Percentiles rank a stretch among this genome's conserved stretches.
Conservation (phyloP, 1,140 invertebrate genomes). For the Ericerus pela region DNA sequence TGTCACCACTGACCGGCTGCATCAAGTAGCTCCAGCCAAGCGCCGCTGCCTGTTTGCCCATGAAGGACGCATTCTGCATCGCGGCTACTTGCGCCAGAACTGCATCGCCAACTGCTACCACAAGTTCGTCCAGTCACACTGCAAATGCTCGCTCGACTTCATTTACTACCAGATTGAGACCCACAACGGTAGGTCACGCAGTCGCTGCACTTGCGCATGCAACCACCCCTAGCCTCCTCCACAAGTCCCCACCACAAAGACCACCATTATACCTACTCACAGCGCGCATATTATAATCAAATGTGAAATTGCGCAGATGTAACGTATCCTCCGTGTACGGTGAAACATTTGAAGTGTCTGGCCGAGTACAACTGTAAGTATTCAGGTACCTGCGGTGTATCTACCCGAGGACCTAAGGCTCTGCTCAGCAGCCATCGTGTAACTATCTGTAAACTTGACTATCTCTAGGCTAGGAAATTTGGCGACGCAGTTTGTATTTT, state of each 20-base stretch:
- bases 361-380: constrained; percentile 21
- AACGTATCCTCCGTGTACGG: constrained; percentile 14
- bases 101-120: constrained; percentile 16
- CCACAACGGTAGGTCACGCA: constrained; percentile 2
- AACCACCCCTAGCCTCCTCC: not conserved
- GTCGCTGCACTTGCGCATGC: not conserved
- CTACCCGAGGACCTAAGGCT: too few relatives aligned
- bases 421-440: too few relatives aligned
- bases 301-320: not conserved
- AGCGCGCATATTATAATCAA: too few relatives aligned
- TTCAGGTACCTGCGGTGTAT: not conserved
- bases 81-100: constrained; percentile 18
- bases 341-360: constrained; percentile 20
- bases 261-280: too few relatives aligned
- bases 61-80: constrained; percentile 9
- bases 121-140: constrained; percentile 14
- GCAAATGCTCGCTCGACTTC: constrained; percentile 18
- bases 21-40: not conserved
- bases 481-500: not conserved
- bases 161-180: constrained; percentile 13
- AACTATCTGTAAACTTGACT: too few relatives aligned
- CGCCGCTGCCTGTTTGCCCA: constrained; percentile 15
- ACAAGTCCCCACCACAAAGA: not conserved
- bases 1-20: constrained; percentile 10
- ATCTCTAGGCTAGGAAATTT: not conserved